Evolutionary conservation across 1,140 invertebrate species (phyloP).

Genomic region (Rhynchophorus ferrugineus): DNA sequence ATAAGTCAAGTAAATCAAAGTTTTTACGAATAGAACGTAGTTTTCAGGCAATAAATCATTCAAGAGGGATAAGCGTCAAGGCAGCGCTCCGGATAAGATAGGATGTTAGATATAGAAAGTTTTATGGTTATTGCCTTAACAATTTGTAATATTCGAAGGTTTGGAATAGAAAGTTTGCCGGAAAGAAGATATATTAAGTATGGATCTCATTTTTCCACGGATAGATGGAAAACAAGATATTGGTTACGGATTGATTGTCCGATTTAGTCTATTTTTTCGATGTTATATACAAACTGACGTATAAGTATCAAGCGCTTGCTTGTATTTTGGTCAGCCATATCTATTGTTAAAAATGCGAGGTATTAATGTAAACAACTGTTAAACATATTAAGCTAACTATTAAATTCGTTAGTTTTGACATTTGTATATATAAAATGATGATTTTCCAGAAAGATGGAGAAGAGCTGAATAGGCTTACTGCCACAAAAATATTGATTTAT

Average conservation of each 20-base stretch:
- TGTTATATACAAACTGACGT: no score
- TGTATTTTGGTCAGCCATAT: no score
- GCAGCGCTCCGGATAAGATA: constrained; percentile 6
- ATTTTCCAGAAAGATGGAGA: no score
- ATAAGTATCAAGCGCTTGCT: no score
- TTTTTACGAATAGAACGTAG: constrained; percentile 14
- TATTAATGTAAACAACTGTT: no score
- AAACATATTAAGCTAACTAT: no score
- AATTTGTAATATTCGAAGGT: constrained; percentile 3
- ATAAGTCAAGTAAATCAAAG: constrained; percentile 20
- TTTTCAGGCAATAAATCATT: constrained; percentile 19
- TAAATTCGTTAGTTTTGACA: no score
- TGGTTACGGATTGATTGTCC: background rate
- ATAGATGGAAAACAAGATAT: background rate
- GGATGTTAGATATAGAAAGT: constrained; percentile 11
- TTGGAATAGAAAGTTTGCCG: background rate
- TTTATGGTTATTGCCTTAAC: constrained; percentile 8
- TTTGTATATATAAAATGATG: no score
- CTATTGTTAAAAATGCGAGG: no score
- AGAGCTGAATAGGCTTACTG: no score
- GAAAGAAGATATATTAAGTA: constrained; percentile 1
- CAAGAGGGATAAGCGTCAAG: constrained; percentile 8
- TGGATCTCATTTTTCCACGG: background rate
- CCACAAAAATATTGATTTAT: no score
- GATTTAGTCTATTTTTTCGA: no score